phyloP scores from a whole-genome alignment of 92 coral and sea anemone genomes.

The Nematostella vectensis region DNA sequence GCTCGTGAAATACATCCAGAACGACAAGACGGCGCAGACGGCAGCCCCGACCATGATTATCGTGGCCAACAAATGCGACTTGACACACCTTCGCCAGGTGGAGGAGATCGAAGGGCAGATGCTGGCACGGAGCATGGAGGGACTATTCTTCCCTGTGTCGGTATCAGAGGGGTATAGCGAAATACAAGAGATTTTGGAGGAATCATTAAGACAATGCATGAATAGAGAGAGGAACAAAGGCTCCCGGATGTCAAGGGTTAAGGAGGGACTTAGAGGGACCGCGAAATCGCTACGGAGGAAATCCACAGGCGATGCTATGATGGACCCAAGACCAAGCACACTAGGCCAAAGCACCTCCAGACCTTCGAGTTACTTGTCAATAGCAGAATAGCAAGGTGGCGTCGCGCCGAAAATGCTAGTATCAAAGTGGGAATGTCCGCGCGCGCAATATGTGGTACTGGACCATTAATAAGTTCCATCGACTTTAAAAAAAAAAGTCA shows the following conservation, averaged over 20 bases:
- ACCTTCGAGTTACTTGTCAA: not conserved
- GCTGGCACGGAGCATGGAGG: constrained; percentile 74
- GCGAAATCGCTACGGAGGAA: constrained; percentile 61
- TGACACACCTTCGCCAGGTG: constrained; percentile 56
- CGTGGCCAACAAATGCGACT: constrained; percentile 80
- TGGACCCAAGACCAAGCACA: constrained; percentile 18
- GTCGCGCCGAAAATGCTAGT: too few relatives aligned
- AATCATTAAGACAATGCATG: constrained; percentile 47
- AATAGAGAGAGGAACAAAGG: constrained; percentile 41
- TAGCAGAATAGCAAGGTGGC: not conserved
- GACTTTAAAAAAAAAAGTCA: too few relatives aligned
- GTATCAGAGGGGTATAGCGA: constrained; percentile 65
- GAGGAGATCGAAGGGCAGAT: constrained; percentile 72
- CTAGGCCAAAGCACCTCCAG: constrained; percentile 20
- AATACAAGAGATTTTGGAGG: constrained; percentile 54
- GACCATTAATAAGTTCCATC: too few relatives aligned
- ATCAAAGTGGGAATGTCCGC: too few relatives aligned
- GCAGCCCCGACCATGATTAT: constrained; percentile 44
- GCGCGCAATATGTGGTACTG: too few relatives aligned
- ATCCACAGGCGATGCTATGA: constrained; percentile 14
- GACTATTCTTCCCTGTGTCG: constrained; percentile 74
- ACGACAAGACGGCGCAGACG: constrained; percentile 42
- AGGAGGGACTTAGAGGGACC: constrained; percentile 64
- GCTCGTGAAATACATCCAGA: constrained; percentile 68
- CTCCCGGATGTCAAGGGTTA: constrained; percentile 54